These are phyloP conservation scores for Drosophila robusta DNA, from an alignment of 2,888 invertebrate genomes.

Conservation along the genomic window DNA sequence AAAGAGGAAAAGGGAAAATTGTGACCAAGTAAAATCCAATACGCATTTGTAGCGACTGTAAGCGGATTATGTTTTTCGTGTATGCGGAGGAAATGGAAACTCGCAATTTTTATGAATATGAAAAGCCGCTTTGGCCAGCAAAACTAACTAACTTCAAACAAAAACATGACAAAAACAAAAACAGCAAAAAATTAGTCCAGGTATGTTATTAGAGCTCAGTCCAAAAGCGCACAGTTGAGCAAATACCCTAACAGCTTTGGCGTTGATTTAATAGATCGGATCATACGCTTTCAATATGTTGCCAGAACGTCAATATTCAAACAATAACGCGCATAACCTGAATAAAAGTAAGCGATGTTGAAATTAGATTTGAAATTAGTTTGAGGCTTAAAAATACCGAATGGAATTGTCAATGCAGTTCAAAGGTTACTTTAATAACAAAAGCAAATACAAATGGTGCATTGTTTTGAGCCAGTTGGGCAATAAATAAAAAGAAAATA, in stretches of 20 bases:
- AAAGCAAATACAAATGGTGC: too few species aligned
- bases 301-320: background rate
- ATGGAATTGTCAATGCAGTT: too few species aligned
- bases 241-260: conserved; percentile 36
- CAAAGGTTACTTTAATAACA: background rate
- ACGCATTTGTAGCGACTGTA: conserved; percentile 66
- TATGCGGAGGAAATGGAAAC: conserved; percentile 63
- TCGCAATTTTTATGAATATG: conserved; percentile 79
- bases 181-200: conserved; percentile 26
- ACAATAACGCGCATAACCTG: background rate
- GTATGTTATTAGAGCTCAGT: conserved; percentile 72
- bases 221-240: conserved; percentile 54
- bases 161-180: conserved; percentile 42
- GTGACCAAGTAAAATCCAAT: conserved; percentile 51
- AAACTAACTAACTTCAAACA: conserved; percentile 75
- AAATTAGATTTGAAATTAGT: background rate
- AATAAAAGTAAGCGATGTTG: background rate
- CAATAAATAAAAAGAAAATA: conserved; percentile 1
- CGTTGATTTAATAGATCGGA: conserved; percentile 2
- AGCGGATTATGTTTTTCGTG: conserved; percentile 67
- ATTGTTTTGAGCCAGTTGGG: background rate
- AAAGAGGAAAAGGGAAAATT: conserved; percentile 23
- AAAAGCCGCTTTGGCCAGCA: conserved; percentile 72
- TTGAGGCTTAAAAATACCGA: background rate
- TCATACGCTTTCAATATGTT: background rate